Conservation (phyloP, 2,113 vertebrate genomes). For the Macquaria australasica region DNA sequence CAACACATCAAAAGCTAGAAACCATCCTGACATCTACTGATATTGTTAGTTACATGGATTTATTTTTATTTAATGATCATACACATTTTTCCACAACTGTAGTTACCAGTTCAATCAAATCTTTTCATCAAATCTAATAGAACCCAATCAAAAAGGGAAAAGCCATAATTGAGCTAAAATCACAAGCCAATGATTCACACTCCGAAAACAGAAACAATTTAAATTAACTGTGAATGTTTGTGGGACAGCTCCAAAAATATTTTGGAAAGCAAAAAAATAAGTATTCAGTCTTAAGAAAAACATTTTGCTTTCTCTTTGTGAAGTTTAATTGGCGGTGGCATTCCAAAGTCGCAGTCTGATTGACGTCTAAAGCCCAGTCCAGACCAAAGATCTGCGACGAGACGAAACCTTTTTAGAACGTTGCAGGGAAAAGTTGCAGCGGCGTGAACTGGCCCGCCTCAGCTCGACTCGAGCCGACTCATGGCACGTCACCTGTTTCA, state of each 20-base stretch:
- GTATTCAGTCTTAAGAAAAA: neutral
- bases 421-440: no score
- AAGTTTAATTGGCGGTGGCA: neutral
- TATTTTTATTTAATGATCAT: neutral
- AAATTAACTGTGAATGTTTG: neutral
- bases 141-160: neutral
- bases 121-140: neutral
- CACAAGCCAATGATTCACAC: neutral
- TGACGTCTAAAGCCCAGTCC: no score
- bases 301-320: neutral
- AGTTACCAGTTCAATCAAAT: neutral
- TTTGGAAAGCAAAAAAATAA: neutral
- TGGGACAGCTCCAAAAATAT: neutral
- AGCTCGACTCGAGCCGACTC: no score
- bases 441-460: no score
- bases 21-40: neutral
- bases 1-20: neutral
- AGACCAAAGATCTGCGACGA: no score
- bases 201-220: neutral
- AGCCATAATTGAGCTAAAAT: neutral
- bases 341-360: neutral
- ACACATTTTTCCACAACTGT: neutral
- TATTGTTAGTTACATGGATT: neutral
- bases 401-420: no score
- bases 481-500: no score